Evolutionary conservation across 2,113 vertebrate genomes (phyloP), one percentile per base, ranked within the genome.

Genomic region (Morone chrysops): DNA sequence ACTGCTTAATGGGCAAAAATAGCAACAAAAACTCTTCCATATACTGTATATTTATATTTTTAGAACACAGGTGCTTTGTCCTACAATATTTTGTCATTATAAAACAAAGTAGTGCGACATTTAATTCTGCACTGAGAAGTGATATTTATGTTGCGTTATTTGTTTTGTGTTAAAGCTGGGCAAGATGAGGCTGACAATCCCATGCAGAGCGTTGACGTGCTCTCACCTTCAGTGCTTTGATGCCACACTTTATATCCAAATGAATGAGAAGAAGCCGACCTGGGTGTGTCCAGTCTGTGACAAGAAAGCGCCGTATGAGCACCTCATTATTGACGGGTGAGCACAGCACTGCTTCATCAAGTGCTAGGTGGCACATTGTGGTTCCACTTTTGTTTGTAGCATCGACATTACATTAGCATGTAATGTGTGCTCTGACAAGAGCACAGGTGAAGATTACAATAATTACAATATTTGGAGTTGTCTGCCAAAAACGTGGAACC

Each of bases 241-340:
- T 85, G 98, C 98, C 80, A 98, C 97, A 66, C 97, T 99, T 84
- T 99, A 99, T 91, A 96, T 99, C 71, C 98, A 99, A 95, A 99
- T 99, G 98, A 99, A 99, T 85, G 98, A 99, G 70, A 99, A 98
- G 94, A 99, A 99, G 74, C 97, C 98, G 4, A 99, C 98, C 0
- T 99, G 98, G 98, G 98, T 99, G 78, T 99, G 98, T 94, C 98
- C 98, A 7, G 98, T 99, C 41, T 99, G 98, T 80, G 98, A 99
- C 90, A 98, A 99, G 93, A 99, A 99, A 84, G 98, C 98, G 31
- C 95, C 97, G 5, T 99, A 99, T 0, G 98, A 99, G 76, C 98
- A 97, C 89, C 95, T 99, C 0, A 97, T 99, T 82, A 91, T 99
- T 53, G 98, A 99, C 54, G 97, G 98, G 98, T 99, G 89, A 95